Evolutionary conservation across 2,797 vertebrate genomes (phyloP).

Genomic region (Eptatretus atami): DNA sequence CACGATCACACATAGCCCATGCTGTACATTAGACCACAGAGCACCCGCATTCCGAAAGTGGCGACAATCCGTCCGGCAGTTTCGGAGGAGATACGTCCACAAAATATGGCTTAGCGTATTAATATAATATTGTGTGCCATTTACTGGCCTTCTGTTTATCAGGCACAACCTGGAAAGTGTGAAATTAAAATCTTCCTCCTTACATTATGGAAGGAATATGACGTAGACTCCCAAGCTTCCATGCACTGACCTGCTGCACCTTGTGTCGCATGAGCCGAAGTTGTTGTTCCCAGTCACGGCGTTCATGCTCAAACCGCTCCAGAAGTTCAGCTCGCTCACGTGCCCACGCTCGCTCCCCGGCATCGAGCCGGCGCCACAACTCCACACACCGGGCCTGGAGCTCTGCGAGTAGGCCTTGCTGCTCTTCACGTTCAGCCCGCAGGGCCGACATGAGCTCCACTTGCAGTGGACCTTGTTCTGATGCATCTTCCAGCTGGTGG

Average conservation of each 20-base stretch:
- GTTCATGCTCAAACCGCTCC: constrained; percentile 33
- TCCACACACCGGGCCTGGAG: constrained; percentile 47
- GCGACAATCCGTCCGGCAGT: no score
- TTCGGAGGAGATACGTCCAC: no score
- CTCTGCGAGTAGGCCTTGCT: constrained; percentile 43
- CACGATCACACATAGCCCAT: no score
- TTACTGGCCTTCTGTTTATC: no score
- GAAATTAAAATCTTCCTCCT: no score
- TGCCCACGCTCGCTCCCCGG: constrained; percentile 51
- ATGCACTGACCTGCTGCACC: constrained; percentile 31
- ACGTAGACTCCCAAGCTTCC: no score
- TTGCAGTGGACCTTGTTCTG: constrained; percentile 14
- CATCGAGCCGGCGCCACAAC: constrained; percentile 60
- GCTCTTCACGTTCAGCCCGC: constrained; percentile 33
- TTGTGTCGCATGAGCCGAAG: constrained; percentile 36
- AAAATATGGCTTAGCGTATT: no score
- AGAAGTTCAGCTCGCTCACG: constrained; percentile 43
- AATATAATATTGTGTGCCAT: no score
- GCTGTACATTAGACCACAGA: no score
- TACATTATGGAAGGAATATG: no score
- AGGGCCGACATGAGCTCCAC: constrained; percentile 18
- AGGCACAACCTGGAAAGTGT: no score
- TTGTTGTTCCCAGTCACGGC: constrained; percentile 41
- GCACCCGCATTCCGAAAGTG: no score
- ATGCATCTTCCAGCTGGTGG: constrained; percentile 21